A percentile compares a stretch with the other conserved stretches of the same genome.
Conservation (phyloP, 2,888 invertebrate genomes). For the Aproaerema taeniolella region DNA sequence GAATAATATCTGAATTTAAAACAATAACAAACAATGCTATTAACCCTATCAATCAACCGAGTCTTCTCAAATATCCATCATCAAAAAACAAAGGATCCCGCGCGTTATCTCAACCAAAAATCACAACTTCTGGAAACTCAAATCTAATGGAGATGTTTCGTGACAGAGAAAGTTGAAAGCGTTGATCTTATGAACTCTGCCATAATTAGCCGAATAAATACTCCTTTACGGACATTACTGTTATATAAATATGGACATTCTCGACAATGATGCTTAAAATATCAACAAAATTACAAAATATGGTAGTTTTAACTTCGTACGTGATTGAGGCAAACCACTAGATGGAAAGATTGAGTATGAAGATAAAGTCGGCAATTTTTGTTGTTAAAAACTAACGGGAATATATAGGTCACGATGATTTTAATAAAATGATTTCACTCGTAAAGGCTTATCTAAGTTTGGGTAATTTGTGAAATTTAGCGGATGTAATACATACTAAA, state of each 20-base stretch:
- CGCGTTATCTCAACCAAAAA: constrained; percentile 19
- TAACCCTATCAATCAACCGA: no score
- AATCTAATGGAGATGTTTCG: constrained; percentile 12
- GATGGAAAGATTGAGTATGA: background rate
- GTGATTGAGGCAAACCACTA: background rate
- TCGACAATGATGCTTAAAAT: no score
- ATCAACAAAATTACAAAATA: no score
- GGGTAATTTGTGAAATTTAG: no score
- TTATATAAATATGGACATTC: no score
- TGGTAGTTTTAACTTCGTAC: no score
- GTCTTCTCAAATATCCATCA: no score
- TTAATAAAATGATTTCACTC: background rate
- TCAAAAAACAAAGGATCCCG: constrained; percentile 21
- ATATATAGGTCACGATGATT: background rate
- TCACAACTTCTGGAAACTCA: constrained; percentile 19
- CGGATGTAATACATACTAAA: no score
- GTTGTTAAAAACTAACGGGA: background rate
- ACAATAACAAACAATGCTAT: background rate
- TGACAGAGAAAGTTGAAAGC: constrained; percentile 25
- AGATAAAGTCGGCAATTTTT: constrained; percentile 3
- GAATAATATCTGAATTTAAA: background rate
- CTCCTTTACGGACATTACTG: no score
- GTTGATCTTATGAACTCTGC: constrained; percentile 24
- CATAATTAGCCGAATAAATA: constrained; percentile 24
- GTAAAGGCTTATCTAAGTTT: background rate